Evolutionary conservation across 2,888 invertebrate genomes (phyloP).

Genomic region (Cephus pygmeus): DNA sequence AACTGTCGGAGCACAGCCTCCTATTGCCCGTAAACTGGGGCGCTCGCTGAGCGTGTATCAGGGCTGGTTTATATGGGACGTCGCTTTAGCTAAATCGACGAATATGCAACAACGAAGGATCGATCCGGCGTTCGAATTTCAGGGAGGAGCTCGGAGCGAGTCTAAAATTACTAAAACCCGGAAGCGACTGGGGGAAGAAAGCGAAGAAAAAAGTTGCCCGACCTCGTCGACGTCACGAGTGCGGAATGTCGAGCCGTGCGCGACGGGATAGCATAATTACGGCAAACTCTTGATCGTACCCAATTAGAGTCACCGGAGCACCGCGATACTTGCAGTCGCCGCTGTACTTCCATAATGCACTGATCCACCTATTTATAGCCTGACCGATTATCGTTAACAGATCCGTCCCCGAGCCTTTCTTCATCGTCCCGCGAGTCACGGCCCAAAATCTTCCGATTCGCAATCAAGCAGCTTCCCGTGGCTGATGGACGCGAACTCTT

Average conservation of each 20-base stretch:
- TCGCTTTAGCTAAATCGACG: not conserved
- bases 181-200: not conserved
- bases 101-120: not conserved
- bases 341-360: slow-evolving; percentile 34
- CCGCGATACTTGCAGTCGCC: slow-evolving; percentile 32
- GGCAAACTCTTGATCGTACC: slow-evolving; percentile 40
- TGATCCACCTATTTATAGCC: slow-evolving; percentile 38
- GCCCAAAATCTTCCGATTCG: not conserved
- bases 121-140: not conserved
- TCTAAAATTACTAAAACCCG: not conserved
- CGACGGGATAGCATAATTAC: slow-evolving; percentile 1
- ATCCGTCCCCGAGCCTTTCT: not conserved
- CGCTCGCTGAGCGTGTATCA: not conserved
- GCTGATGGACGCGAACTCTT: not conserved
- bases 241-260: not conserved
- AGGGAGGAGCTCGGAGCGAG: not conserved
- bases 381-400: slow-evolving; percentile 39
- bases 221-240: not conserved
- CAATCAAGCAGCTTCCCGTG: not conserved
- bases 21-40: not conserved
- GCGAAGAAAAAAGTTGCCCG: not conserved
- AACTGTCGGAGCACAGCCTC: not conserved
- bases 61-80: not conserved
- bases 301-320: slow-evolving; percentile 42
- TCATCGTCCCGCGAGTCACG: not conserved